A percentile compares a stretch with the other conserved stretches of the same genome.
Evolutionary conservation across 37 sponge, comb jelly and placozoan species (phyloP).

Genomic region (Ephydatia muelleri): DNA sequence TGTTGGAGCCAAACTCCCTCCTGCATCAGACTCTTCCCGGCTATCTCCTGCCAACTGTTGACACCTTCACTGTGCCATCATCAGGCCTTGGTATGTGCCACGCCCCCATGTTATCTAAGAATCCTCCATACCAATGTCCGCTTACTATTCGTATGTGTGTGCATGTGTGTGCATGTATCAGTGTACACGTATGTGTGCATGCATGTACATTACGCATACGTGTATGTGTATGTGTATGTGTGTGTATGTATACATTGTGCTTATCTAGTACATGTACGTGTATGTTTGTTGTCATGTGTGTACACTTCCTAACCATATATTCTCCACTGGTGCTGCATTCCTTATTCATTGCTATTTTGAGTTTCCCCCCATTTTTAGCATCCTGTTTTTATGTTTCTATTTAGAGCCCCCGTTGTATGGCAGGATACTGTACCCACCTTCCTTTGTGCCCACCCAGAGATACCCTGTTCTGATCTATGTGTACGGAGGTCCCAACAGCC

Average conservation of each 20-base stretch:
- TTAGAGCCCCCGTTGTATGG: conserved; percentile 54
- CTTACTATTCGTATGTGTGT: neutral
- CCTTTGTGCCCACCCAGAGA: conserved; percentile 17
- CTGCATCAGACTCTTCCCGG: conserved; percentile 5
- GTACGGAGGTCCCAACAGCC: conserved; percentile 83
- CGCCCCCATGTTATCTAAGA: neutral
- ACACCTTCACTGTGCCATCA: conserved; percentile 28
- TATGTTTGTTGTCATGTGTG: too few relatives aligned
- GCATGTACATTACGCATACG: too few relatives aligned
- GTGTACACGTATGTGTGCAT: too few relatives aligned
- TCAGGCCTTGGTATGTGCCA: neutral
- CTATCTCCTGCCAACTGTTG: conserved; percentile 27
- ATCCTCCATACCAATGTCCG: neutral
- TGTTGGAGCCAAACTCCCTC: conserved; percentile 23
- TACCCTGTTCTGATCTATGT: conserved; percentile 78
- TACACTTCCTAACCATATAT: neutral
- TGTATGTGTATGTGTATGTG: too few relatives aligned
- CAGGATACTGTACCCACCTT: conserved; percentile 49
- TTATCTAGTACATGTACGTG: too few relatives aligned
- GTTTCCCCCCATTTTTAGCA: neutral
- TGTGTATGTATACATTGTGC: too few relatives aligned
- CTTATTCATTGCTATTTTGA: neutral
- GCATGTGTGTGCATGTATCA: neutral
- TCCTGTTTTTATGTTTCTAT: neutral
- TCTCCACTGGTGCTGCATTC: neutral